Conservation (phyloP, 2,113 vertebrate species). For the Grantiella picta region DNA sequence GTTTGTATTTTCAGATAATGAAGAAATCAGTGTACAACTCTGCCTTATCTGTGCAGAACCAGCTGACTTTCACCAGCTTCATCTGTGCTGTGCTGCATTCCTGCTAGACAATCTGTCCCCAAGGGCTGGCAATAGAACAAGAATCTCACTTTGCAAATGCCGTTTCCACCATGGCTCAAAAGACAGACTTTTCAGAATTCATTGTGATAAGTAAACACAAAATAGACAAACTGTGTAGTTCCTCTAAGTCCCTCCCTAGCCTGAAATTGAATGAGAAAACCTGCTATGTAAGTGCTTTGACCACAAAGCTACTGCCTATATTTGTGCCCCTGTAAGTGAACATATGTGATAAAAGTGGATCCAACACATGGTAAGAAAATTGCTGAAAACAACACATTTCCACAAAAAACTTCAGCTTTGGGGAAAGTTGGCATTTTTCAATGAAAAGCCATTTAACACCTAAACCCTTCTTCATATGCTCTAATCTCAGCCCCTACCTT, state of each 20-base stretch:
- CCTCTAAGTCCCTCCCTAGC: background rate
- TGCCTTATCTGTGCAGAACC: background rate
- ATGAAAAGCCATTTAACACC: background rate
- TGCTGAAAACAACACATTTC: background rate
- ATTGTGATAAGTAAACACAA: background rate
- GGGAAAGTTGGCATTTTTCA: background rate
- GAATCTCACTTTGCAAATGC: background rate
- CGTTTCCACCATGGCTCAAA: background rate
- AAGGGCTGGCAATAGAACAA: background rate
- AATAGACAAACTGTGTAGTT: background rate
- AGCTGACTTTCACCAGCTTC: background rate
- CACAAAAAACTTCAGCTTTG: background rate
- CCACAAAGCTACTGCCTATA: background rate
- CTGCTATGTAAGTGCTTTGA: background rate
- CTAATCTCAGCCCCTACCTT: background rate
- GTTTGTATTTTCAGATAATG: background rate
- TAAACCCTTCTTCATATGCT: background rate
- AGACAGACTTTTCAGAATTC: background rate
- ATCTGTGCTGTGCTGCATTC: background rate
- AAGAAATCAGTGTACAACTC: background rate
- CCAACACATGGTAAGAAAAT: background rate
- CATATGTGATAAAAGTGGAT: background rate
- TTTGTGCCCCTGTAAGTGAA: background rate
- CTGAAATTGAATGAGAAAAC: background rate
- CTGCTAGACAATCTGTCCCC: background rate